Evolutionary conservation across 2,888 invertebrate genomes (phyloP), one percentile per base, ranked within the genome.

Genomic region (Patella ulyssiponensis): DNA sequence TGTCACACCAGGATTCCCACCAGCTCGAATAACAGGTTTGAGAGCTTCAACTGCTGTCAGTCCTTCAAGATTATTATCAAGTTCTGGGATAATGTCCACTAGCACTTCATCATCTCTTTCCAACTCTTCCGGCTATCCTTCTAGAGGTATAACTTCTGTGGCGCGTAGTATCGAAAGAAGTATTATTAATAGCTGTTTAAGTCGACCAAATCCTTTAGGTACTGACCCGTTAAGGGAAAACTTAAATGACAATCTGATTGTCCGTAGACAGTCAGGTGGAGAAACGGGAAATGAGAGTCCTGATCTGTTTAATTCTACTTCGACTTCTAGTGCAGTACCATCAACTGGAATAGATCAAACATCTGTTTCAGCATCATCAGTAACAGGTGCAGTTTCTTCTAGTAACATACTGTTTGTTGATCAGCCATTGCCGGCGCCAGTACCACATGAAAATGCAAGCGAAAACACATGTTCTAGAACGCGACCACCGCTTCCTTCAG

Each of bases 381-480:
- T n/a, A 23, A 12, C 64, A 23, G 64, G 20, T 64, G 14, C 20
- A 20, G 23, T 11, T 64, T 64, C 64, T 23, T 15, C 11, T 14
- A 64, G 23, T 23, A 64, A 14, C 15, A 64, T 23, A 12, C 23
- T 64, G 15, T 64, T 64, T 64, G 64, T 64, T 20, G 64, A 64
- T 64, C 64, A 64, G 23, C 64, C 64, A 12, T 64, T 64, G 64
- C 20, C 64, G 20, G 64, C 64, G 12, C 64, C 64, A 23, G 23
- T 23, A 64, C 64, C 64, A 23, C 64, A 23, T 64, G 64, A 23
- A 64, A 64, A 64, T 64, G 14, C 64, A 64, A 23, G 4, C 14
- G 64, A 64, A 64, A 64, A 64, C 14, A 23, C 64, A 11, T 64
- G 64, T 23, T 64, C 64, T 23, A 64, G 64, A 20, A 64, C 64